A percentile compares a stretch with the other conserved stretches of the same genome.
Evolutionary conservation across 2,113 vertebrate genomes (phyloP).

Genomic region (Colius striatus): DNA sequence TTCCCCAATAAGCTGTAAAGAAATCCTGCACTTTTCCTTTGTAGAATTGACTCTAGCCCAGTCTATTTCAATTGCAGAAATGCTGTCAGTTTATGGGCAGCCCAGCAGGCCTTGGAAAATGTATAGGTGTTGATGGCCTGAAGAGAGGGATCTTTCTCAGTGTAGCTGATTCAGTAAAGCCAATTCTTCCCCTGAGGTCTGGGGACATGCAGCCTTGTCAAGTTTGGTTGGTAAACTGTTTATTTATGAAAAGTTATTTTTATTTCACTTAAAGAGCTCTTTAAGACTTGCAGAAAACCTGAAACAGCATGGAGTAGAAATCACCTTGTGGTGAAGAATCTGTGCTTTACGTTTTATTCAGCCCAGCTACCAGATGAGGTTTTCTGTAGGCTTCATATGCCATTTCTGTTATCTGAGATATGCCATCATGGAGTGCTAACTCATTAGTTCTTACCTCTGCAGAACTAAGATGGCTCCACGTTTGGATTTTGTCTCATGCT

Average conservation of each 20-base stretch:
- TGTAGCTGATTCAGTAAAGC: background rate
- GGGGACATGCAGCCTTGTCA: constrained; percentile 16
- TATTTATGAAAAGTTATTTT: constrained; percentile 45
- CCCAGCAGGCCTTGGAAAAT: background rate
- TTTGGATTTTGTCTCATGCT: background rate
- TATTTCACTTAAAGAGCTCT: constrained; percentile 26
- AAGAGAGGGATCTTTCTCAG: constrained; percentile 52
- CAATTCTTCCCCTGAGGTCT: background rate
- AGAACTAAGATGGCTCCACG: background rate
- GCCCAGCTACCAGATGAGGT: background rate
- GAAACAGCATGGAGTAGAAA: background rate
- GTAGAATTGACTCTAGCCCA: constrained; percentile 8
- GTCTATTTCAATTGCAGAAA: constrained; percentile 39
- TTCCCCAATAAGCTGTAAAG: background rate
- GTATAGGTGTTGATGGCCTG: constrained; percentile 3
- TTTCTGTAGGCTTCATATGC: background rate
- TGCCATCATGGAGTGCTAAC: background rate
- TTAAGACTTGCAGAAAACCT: constrained; percentile 60
- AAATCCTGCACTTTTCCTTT: background rate
- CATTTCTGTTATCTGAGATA: background rate
- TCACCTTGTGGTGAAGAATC: constrained; percentile 4
- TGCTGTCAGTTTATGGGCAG: background rate
- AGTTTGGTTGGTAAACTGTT: constrained; percentile 27
- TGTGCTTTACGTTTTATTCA: background rate
- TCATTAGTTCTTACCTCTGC: background rate